A percentile compares a stretch with the other conserved stretches of the same genome.
Evolutionary conservation across 2,888 invertebrate species (phyloP).

Genomic region (Chloromyia formosa): DNA sequence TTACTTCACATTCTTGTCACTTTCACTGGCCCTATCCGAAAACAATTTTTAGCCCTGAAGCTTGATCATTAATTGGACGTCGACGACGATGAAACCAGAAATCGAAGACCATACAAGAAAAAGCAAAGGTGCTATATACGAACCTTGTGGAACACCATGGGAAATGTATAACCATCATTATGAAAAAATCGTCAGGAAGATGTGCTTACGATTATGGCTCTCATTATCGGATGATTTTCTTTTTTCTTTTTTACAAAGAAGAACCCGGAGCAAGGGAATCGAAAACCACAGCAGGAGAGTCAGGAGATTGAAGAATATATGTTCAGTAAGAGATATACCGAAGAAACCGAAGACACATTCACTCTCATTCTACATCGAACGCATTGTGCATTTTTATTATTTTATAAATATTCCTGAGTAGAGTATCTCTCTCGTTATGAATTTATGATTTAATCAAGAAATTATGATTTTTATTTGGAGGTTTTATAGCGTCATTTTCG

Average conservation of each 20-base stretch:
- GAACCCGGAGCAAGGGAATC: not conserved
- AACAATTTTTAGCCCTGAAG: not conserved
- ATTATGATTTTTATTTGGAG: constrained; percentile 5
- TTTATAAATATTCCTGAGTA: not conserved
- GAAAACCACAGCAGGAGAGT: not conserved
- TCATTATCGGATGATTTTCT: not conserved
- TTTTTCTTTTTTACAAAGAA: not conserved
- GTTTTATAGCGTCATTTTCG: no score
- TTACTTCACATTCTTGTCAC: not conserved
- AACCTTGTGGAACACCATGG: constrained; percentile 3
- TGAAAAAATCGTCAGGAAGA: no score
- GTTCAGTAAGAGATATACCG: not conserved
- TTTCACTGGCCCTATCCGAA: not conserved
- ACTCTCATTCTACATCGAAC: not conserved
- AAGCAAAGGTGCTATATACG: not conserved
- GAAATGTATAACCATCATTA: constrained; percentile 2
- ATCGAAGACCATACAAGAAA: not conserved
- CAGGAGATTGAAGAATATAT: not conserved
- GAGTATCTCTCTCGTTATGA: constrained; percentile 4
- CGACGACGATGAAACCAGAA: not conserved
- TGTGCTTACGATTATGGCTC: not conserved
- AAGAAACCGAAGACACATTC: not conserved
- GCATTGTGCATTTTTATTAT: constrained; percentile 20
- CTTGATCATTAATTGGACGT: not conserved
- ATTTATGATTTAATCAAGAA: constrained; percentile 21